These are phyloP conservation scores for Pipistrellus kuhlii DNA, from an alignment of 2,797 vertebrate species.

Conservation along the genomic window DNA sequence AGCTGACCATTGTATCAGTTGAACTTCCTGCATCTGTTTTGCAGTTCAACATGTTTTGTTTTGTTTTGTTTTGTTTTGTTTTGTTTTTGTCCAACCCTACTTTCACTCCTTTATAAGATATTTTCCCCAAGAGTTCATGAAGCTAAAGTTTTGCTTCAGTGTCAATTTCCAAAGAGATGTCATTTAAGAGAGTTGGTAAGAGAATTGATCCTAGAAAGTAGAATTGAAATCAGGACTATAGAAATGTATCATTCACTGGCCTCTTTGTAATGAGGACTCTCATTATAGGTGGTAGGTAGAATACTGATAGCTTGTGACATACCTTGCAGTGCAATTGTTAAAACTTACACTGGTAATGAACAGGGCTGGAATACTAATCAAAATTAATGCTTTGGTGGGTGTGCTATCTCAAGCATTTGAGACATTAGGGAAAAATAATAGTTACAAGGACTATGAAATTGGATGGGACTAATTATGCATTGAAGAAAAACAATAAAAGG, in stretches of 20 bases:
- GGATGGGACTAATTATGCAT: background rate
- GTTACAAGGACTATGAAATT: background rate
- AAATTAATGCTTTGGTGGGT: background rate
- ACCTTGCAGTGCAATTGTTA: background rate
- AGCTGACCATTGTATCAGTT: background rate
- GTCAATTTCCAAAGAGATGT: background rate
- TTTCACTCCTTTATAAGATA: background rate
- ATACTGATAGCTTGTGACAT: background rate
- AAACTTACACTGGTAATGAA: background rate
- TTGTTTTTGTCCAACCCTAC: background rate
- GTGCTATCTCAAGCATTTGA: background rate
- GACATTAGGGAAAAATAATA: background rate
- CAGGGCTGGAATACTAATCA: background rate
- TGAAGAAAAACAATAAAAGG: constrained; percentile 38
- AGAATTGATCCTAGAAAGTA: background rate
- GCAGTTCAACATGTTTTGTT: background rate
- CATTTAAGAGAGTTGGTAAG: background rate
- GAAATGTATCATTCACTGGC: background rate
- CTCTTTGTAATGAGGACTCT: background rate
- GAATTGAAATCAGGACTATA: constrained; percentile 4
- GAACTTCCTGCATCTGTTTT: background rate
- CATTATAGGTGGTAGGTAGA: background rate
- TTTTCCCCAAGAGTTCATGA: background rate
- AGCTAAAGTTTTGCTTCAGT: background rate
- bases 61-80: background rate